These are phyloP conservation scores for Grapholita molesta DNA, from an alignment of 1,140 invertebrate genomes.

Conservation along the genomic window DNA sequence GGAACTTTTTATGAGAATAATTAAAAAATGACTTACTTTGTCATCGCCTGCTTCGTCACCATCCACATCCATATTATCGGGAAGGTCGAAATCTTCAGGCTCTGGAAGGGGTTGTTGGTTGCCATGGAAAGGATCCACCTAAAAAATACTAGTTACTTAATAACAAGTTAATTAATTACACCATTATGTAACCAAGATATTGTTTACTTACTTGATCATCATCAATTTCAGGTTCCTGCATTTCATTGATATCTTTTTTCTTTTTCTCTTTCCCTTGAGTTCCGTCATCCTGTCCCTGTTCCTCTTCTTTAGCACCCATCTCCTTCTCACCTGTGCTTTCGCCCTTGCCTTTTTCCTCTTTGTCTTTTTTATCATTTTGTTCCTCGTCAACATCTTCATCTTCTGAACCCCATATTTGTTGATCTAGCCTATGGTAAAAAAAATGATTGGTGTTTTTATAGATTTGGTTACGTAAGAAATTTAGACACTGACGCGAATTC, in stretches of 20 bases:
- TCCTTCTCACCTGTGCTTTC: conserved; percentile 79
- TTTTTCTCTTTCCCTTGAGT: conserved; percentile 79
- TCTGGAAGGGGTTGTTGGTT: conserved; percentile 86
- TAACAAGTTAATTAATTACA: no score
- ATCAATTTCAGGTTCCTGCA: conserved; percentile 87
- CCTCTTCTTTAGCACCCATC: conserved; percentile 86
- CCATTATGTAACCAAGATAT: no score
- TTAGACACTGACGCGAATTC: not conserved
- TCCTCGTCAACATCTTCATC: conserved; percentile 83
- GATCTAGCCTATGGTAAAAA: conserved; percentile 76
- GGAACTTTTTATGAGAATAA: no score
- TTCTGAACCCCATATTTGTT: conserved; percentile 94
- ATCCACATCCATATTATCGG: conserved; percentile 90
- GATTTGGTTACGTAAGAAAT: not conserved
- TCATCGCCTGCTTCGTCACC: conserved; percentile 82
- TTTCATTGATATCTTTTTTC: conserved; percentile 86
- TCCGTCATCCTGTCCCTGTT: conserved; percentile 82
- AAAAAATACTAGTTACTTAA: no score
- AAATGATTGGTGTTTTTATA: not conserved
- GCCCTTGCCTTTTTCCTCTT: conserved; percentile 78
- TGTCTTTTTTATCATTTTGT: conserved; percentile 80
- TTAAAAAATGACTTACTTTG: conserved; percentile 56
- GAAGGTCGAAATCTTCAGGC: conserved; percentile 91
- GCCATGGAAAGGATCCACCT: conserved; percentile 90
- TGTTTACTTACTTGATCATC: conserved; percentile 84